Evolutionary conservation across 2,888 invertebrate species (phyloP), one percentile per base, ranked within the genome.

Genomic region (Amphipyra berbera): DNA sequence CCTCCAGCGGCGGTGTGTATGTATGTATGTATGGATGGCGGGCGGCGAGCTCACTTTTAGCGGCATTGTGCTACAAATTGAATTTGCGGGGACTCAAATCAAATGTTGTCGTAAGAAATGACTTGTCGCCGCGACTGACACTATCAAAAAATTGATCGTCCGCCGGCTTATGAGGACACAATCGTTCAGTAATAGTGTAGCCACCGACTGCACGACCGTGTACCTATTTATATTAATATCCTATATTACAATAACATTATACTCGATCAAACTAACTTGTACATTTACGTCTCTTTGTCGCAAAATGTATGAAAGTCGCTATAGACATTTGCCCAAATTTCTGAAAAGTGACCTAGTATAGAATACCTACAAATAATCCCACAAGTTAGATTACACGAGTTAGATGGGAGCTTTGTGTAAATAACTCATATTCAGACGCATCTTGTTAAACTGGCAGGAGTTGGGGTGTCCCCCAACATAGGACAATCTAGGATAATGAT

Each of bases 61-160:
- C 80, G 84, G 81, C 85, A 88, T 92, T 93, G 92, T 91, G 87
- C 85, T 82, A 78, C 89, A 92, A 92, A 94, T 93, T 93, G 88
- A 94, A 93, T 94, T 92, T 91, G 91, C 82, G 87, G 88, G 82
- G 89, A 77, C 88, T 88, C 88, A 88, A 91, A 93, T 93, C 89
- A 89, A 92, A 92, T 89, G 93, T 92, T 93, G 92, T 91, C 90
- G 87, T 81, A 86, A 87, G 93, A 90, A 91, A 91, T 92, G 90
- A 91, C 86, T 89, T 85, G 89, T 89, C 89, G 87, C 82, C 86
- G 87, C 87, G 88, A 87, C 79, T 91, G 94, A 94, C 94, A 88
- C 84, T 94, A 94, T 94, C 94, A 90, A 90, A 90, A 94, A 93
- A 94, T 94, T 90, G 94, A 94, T 94, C 94, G 85, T 73, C 67